Evolutionary conservation across 2,797 vertebrate genomes (phyloP), one percentile per base, ranked within the genome.

Genomic region (Hoplostethus atlanticus): DNA sequence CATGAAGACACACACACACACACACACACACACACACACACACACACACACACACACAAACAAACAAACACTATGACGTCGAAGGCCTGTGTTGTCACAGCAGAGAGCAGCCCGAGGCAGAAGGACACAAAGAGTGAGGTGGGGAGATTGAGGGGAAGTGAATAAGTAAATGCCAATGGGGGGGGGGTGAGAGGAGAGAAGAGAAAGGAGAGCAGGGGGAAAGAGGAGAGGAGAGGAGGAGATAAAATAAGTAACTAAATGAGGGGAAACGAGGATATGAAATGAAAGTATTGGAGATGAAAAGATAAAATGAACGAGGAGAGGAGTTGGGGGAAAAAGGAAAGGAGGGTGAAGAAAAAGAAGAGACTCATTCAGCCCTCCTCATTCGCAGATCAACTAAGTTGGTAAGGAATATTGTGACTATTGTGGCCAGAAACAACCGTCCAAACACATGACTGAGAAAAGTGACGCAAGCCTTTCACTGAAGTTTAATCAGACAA

Each of bases 81-180:
- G 21, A 75, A 62, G 71, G 77, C 28, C 1, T 52, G 75, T 9
- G 61, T 53, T 58, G 36, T 60, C 38, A 30, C 44, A 89, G 71
- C 46, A 63, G 58, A 77, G 52, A 83, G 67, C 56, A 73, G 73
- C 68, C 67, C 0, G 2, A 63, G 70, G 73, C 67, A 73, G 36
- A 31, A 56, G 73, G 48, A 59, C 10, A 42, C 21, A n/a, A 58
- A 12, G 60, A 71, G 60, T 5, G 51, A 12, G 61, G 21, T 31
- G 25, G 34, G 34, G 73, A 64, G 67, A 56, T 31, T 42, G 54
- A 71, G 38, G 60, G 34, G 21, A 40, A 21, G 67, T 15, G 11
- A 66, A 13, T 44, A 44, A 69, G 68, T 46, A 71, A 84, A 75
- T 31, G 66, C 16, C 7, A 71, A 12, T 3, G 38, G 47, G 17